A percentile compares a stretch with the other conserved stretches of the same genome.
Conservation (phyloP, 2,797 vertebrate species). For the Gymnoscopelus braueri region DNA sequence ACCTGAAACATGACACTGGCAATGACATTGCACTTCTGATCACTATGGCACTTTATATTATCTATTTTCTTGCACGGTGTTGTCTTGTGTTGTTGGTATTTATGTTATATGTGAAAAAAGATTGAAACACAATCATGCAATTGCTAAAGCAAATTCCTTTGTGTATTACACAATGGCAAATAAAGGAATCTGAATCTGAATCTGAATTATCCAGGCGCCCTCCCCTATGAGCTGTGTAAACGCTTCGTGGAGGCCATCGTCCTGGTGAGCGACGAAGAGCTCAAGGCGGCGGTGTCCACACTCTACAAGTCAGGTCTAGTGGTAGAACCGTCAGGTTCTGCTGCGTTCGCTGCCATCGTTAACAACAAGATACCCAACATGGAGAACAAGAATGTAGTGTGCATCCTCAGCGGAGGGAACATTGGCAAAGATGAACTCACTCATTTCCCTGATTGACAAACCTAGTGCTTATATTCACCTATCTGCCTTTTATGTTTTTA, state of each 20-base stretch:
- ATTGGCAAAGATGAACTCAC: constrained; percentile 80
- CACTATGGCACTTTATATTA: too few relatives aligned
- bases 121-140: too few relatives aligned
- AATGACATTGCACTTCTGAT: too few relatives aligned
- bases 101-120: too few relatives aligned
- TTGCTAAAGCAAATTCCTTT: too few relatives aligned
- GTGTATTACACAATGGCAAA: too few relatives aligned
- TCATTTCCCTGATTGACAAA: constrained; percentile 67
- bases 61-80: too few relatives aligned
- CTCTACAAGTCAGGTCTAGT: constrained; percentile 80
- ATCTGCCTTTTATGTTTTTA: too few relatives aligned
- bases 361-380: constrained; percentile 74
- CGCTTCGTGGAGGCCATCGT: constrained; percentile 77
- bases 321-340: constrained; percentile 80
- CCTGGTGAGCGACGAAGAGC: constrained; percentile 81
- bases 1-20: too few relatives aligned
- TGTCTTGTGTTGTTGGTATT: too few relatives aligned
- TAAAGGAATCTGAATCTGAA: too few relatives aligned
- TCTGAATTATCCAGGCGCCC: constrained; percentile 67
- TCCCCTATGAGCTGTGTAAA: constrained; percentile 77
- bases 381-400: constrained; percentile 71
- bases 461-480: not conserved
- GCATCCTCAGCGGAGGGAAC: constrained; percentile 82
- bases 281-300: constrained; percentile 71
- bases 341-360: constrained; percentile 78